These are phyloP conservation scores for Neoscelio sp. DNA, from an alignment of 2,888 invertebrate species.

Conservation along the genomic window DNA sequence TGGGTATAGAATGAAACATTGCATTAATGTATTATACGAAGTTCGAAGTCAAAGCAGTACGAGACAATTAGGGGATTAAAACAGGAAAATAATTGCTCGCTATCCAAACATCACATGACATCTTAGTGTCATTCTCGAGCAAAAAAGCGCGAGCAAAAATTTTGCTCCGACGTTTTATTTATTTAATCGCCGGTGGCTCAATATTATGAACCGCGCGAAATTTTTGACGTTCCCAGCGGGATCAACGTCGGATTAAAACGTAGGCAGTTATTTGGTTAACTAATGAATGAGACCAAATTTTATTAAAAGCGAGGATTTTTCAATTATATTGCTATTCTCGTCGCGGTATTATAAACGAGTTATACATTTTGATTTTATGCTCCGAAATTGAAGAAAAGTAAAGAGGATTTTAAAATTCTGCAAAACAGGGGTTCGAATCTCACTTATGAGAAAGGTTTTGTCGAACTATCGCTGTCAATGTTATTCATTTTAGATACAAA, in stretches of 20 bases:
- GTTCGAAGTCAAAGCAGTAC: neutral
- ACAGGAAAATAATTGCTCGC: conserved; percentile 20
- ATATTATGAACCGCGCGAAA: neutral
- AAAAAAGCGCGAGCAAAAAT: neutral
- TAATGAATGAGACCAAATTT: conserved; percentile 25
- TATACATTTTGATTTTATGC: no score
- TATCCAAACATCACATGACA: conserved; percentile 41
- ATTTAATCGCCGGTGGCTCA: conserved; percentile 17
- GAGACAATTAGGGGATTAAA: conserved; percentile 20
- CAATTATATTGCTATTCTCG: conserved; percentile 4
- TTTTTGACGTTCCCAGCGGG: conserved; percentile 16
- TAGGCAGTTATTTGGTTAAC: conserved; percentile 22
- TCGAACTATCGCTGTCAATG: no score
- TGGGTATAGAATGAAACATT: conserved; percentile 2
- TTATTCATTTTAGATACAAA: neutral
- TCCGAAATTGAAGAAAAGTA: no score
- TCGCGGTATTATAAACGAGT: neutral
- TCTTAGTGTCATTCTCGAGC: conserved; percentile 28
- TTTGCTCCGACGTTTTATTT: neutral
- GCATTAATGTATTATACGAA: conserved; percentile 1
- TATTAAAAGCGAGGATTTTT: conserved; percentile 7
- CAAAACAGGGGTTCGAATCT: no score
- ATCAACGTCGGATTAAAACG: conserved; percentile 44
- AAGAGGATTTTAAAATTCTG: no score
- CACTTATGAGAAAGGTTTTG: no score